Conservation (phyloP, 2,888 invertebrate genomes). For the Panopea generosa region DNA sequence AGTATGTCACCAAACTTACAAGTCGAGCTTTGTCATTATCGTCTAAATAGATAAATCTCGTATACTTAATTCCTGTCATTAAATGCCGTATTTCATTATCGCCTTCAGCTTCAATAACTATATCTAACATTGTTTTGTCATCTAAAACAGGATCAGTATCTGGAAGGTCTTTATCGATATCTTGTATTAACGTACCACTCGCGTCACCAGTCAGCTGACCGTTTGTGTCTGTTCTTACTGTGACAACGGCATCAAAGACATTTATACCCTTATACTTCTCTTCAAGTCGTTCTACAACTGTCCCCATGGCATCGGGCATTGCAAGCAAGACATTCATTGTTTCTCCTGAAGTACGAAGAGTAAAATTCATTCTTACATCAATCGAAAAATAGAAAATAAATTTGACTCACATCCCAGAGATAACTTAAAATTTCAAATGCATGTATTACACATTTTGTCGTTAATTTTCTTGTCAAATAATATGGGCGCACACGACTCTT, state of each 20-base stretch:
- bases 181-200: conserved; percentile 62
- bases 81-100: conserved; percentile 15
- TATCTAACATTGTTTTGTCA: conserved; percentile 32
- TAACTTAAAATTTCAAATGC: too few relatives aligned
- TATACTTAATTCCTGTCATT: conserved; percentile 13
- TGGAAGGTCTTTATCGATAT: conserved; percentile 56
- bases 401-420: too few relatives aligned
- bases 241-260: conserved; percentile 63
- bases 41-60: conserved; percentile 32
- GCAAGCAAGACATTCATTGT: too few relatives aligned
- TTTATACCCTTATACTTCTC: conserved; percentile 61
- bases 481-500: too few relatives aligned
- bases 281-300: too few relatives aligned
- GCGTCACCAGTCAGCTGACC: too few relatives aligned
- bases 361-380: too few relatives aligned
- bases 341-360: too few relatives aligned
- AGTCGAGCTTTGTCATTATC: too few relatives aligned
- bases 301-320: conserved; percentile 64
- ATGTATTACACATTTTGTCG: too few relatives aligned
- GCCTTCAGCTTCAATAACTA: conserved; percentile 24
- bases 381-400: too few relatives aligned
- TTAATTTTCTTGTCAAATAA: too few relatives aligned
- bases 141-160: conserved; percentile 32
- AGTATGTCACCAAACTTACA: conserved; percentile 36
- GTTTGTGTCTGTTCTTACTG: conserved; percentile 52